Base-by-base conservation (phyloP, 1,140 invertebrate species). In the Diabrotica undecimpunctata region DNA sequence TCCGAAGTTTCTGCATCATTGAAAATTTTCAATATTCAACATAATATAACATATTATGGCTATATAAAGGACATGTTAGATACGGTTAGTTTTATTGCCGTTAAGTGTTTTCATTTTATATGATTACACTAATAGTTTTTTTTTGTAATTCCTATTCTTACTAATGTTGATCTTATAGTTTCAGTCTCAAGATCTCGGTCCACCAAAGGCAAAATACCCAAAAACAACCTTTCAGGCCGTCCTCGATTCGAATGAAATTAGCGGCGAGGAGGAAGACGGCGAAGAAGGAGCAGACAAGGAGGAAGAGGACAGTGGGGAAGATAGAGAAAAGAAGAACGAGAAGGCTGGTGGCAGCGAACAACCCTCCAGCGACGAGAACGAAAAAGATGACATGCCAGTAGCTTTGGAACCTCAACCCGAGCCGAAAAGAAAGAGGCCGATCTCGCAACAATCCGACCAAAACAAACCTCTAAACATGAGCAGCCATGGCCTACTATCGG, bases 401-500 rank as follows among this genome's bases (percentile, higher is more conserved):
- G 68, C 66, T 69, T 66, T 70, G 60, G 68, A 75, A 70, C 25
- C 25, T 25, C 41, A 46, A 46, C 41, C 41, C 8, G 41, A 46
- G 41, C 41, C 41, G 41, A 71, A 73, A 66, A 53, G 57, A 14
- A 69, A 65, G 62, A 70, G 66, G 66, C 66, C 55, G 39, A 54
- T 59, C 39, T 58, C 62, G 36, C 37, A 61, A n/a, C 51, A 56
- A 14, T 62, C 69, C 56, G 70, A 73, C 57, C 69, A 71, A 66
- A 68, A 54, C n/a, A 73, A 65, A 67, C 70, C 72, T 54, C 69
- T 77, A 58, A 78, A 77, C 70, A 79, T 79, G 77, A 79, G 70
- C 69, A 78, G 75, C 69, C 74, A 79, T 74, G 77, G 74, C 37
- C 69, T 77, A 54, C 67, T 78, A 61, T 69, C 76, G 60, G 77